Evolutionary conservation across 2,113 vertebrate genomes (phyloP).

Genomic region (Dendrocopos noguchii): DNA sequence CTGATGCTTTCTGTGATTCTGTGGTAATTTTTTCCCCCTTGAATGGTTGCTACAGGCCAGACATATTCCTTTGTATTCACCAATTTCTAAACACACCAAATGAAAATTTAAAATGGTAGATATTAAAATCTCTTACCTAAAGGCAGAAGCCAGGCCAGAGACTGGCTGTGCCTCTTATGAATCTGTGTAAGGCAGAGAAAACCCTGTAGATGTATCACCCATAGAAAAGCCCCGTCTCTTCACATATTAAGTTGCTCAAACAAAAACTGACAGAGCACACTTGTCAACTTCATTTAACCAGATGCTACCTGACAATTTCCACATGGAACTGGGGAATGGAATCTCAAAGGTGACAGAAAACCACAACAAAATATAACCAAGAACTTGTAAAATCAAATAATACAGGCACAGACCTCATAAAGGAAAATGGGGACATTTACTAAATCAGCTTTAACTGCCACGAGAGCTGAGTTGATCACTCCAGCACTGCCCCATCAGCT

Average conservation of each 20-base stretch:
- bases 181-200: neutral
- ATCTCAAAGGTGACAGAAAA: neutral
- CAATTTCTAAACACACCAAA: neutral
- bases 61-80: neutral
- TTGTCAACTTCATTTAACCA: slow-evolving; percentile 26
- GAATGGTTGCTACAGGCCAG: neutral
- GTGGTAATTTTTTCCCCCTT: neutral
- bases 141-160: neutral
- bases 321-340: neutral
- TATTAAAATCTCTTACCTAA: neutral
- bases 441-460: neutral
- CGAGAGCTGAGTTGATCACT: neutral
- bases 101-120: neutral
- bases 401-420: neutral
- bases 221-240: neutral
- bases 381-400: slow-evolving; percentile 18
- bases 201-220: neutral
- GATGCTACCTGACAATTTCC: slow-evolving; percentile 42
- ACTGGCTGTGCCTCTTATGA: neutral
- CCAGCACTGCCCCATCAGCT: neutral
- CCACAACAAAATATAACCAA: neutral
- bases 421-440: neutral
- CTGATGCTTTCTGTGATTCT: too few relatives aligned
- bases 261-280: neutral
- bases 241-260: neutral